Conservation (phyloP, 2,797 vertebrate genomes). For the Eulemur albifrons region DNA sequence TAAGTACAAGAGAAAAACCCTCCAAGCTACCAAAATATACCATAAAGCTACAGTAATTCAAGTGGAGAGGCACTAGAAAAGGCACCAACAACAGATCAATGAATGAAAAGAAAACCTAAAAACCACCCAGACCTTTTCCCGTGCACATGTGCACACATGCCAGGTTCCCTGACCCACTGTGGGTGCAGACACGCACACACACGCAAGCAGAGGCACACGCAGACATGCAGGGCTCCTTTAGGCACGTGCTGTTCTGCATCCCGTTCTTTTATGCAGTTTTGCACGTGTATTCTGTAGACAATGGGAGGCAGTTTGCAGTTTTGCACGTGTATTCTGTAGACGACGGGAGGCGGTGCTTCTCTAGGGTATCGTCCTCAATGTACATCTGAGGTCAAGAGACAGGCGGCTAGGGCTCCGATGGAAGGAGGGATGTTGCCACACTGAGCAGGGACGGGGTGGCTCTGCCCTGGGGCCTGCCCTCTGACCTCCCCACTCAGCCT, state of each 20-base stretch:
- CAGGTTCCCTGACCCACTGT: no score
- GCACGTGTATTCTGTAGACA: no score
- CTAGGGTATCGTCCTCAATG: neutral
- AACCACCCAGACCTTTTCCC: neutral
- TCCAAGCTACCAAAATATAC: neutral
- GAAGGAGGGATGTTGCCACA: no score
- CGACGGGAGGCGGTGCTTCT: neutral
- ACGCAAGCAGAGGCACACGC: rapidly evolving
- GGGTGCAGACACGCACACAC: rapidly evolving
- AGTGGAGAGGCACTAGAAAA: neutral
- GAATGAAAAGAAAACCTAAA: neutral
- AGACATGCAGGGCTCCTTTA: neutral
- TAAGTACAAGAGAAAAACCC: neutral
- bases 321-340: no score
- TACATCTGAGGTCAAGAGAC: neutral
- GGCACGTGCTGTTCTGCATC: neutral
- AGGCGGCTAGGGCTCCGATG: no score
- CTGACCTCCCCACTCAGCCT: rapidly evolving
- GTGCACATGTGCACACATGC: neutral
- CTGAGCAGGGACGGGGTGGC: no score
- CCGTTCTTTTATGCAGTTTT: neutral
- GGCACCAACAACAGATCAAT: neutral
- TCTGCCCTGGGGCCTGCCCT: neutral
- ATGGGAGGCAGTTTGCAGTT: no score
- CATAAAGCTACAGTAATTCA: neutral